Base-by-base conservation (phyloP, 2,113 vertebrate genomes). In the Gila orcuttii region DNA sequence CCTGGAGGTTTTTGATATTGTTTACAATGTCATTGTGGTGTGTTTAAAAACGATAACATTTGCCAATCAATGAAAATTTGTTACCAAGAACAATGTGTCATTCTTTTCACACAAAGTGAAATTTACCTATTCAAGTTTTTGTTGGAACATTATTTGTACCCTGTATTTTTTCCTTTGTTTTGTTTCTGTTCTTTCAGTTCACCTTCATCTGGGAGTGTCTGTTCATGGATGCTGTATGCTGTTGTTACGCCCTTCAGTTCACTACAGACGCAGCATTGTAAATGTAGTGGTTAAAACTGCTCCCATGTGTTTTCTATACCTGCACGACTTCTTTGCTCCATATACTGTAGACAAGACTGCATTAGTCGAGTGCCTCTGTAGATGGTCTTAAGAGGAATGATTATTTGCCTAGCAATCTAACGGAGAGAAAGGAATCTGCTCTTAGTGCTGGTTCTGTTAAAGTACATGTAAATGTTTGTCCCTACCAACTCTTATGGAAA, bases 341-440 rank as follows among this genome's bases (percentile, higher is more conserved):
- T 13, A 59, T 39, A 0, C 19, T 74, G 73, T 85, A 82, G 75
- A 89, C 77, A 50, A 89, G 86, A 87, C 87, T 85, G 87, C 90
- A 90, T 90, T 90, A 92, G 91, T 90, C 90, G 89, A 93, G 93
- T 93, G 92, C 93, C 93, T 94, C 92, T 91, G 89, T 86, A 28
- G 78, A 60, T 88, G 84, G 91, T 88, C 75, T 83, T 84, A 90
- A 81, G 88, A 50, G 78, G 86, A 88, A 42, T 21, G 89, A 87
- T 79, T 82, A 36, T 79, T 82, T 86, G 77, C 82, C 68, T 83
- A 85, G 73, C 77, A 74, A 88, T 82, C 75, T 69, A 62, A 68
- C 62, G 78, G 85, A 90, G 86, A 89, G 84, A 90, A 91, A 73
- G 52, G 90, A 88, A 84, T 85, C 88, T 93, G 88, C 88, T 85